Percentiles rank a stretch among this genome's conserved stretches.
phyloP scores from a whole-genome alignment of 1,140 invertebrate genomes.

The Sitophilus oryzae region DNA sequence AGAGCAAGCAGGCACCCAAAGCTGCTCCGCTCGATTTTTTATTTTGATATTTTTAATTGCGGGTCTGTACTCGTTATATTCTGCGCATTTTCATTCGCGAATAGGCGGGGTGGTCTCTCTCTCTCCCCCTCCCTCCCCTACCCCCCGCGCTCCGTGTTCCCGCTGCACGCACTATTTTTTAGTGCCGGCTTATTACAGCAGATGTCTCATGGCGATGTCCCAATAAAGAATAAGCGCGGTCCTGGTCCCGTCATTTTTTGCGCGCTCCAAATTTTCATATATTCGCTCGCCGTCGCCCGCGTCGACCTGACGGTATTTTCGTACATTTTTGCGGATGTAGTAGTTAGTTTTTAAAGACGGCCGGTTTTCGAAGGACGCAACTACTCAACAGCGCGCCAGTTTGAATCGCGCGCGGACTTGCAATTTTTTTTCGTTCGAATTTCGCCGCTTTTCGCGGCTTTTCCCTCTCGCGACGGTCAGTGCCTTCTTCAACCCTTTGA shows the following conservation, averaged over 20 bases:
- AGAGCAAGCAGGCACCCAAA: conserved; percentile 10
- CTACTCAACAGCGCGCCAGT: too few relatives aligned
- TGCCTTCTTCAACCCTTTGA: too few relatives aligned
- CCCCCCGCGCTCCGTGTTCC: too few relatives aligned
- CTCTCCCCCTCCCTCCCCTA: too few relatives aligned
- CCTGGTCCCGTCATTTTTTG: conserved; percentile 39
- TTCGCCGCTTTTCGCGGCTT: background rate
- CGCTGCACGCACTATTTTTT: conserved; percentile 46
- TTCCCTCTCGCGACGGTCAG: too few relatives aligned
- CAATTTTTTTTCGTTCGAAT: background rate
- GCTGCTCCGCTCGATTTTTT: conserved; percentile 37
- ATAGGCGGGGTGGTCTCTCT: conserved; percentile 34
- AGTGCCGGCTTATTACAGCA: conserved; percentile 47
- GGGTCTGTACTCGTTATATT: conserved; percentile 47
- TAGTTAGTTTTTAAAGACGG: background rate
- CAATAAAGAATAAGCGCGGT: conserved; percentile 44
- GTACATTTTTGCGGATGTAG: conserved; percentile 16
- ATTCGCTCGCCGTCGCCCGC: conserved; percentile 37
- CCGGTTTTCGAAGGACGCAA: too few relatives aligned
- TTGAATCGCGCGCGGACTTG: background rate
- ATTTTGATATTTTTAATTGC: conserved; percentile 48
- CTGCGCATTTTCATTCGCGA: conserved; percentile 47
- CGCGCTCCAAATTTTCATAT: conserved; percentile 45
- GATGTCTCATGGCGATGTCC: conserved; percentile 47
- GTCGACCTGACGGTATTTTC: conserved; percentile 13